Evolutionary conservation across 2,113 vertebrate genomes (phyloP).

Genomic region (Chloropsis cyanopogon): DNA sequence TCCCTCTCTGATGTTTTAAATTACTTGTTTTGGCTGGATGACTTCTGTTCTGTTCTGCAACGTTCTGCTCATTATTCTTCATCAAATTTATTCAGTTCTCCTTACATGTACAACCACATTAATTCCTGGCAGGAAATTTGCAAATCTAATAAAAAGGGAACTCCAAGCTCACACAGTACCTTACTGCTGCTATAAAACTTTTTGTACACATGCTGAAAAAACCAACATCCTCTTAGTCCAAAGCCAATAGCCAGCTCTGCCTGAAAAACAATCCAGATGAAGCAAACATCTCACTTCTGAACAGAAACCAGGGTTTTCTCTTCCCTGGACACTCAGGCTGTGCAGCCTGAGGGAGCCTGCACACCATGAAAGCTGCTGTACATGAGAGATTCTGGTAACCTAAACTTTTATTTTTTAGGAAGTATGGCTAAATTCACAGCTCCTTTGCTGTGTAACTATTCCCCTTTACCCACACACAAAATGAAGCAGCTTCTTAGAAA

Average conservation of each 20-base stretch:
- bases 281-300: not conserved
- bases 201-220: not conserved
- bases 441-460: not conserved
- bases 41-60: not conserved
- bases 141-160: not conserved
- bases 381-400: accelerated
- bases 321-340: too few relatives aligned
- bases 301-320: not conserved
- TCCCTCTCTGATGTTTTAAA: not conserved
- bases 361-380: not conserved
- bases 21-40: not conserved
- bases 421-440: not conserved
- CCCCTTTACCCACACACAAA: not conserved
- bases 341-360: not conserved
- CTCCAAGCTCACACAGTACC: not conserved
- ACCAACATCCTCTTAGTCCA: not conserved
- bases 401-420: not conserved
- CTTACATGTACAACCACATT: not conserved
- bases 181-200: not conserved
- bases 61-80: not conserved
- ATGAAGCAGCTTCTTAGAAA: not conserved
- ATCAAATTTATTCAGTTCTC: not conserved
- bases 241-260: not conserved
- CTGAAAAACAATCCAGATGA: not conserved
- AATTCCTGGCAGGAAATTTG: not conserved